Conservation (phyloP, 1,140 invertebrate genomes). For the Leucophenga varia region DNA sequence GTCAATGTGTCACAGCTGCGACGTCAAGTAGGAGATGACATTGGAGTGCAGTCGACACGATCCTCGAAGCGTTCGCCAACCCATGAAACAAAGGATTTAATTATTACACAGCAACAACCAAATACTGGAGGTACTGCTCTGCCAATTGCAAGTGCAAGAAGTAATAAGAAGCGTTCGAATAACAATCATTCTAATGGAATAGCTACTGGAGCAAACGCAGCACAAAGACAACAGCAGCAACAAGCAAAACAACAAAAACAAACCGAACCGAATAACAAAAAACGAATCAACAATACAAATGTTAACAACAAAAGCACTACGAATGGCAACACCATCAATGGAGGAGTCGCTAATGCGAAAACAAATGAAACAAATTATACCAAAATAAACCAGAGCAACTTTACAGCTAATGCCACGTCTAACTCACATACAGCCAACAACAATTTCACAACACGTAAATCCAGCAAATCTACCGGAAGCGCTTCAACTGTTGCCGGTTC, state of each 20-base stretch:
- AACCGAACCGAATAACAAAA: neutral
- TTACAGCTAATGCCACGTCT: neutral
- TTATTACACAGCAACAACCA: neutral
- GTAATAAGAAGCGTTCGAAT: constrained; percentile 34
- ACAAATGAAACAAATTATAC: no score
- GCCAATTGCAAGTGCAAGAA: constrained; percentile 9
- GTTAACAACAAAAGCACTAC: constrained; percentile 1
- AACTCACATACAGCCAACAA: constrained; percentile 8
- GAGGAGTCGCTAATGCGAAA: no score
- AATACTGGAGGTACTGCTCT: neutral
- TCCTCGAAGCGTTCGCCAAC: constrained; percentile 38
- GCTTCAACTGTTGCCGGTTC: no score
- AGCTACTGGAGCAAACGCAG: constrained; percentile 19
- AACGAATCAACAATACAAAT: constrained; percentile 9
- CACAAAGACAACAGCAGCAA: constrained; percentile 5
- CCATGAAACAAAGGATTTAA: constrained; percentile 38
- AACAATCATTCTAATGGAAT: constrained; percentile 14
- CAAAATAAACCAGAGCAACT: no score
- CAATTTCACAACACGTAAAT: constrained; percentile 24
- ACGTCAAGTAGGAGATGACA: constrained; percentile 29
- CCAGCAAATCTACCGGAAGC: constrained; percentile 7
- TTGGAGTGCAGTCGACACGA: constrained; percentile 23
- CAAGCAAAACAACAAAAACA: constrained; percentile 18
- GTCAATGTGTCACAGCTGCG: constrained; percentile 4
- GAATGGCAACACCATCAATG: constrained; percentile 13